Base-by-base conservation (phyloP, 1,140 invertebrate genomes). In the Dendrolimus kikuchii region DNA sequence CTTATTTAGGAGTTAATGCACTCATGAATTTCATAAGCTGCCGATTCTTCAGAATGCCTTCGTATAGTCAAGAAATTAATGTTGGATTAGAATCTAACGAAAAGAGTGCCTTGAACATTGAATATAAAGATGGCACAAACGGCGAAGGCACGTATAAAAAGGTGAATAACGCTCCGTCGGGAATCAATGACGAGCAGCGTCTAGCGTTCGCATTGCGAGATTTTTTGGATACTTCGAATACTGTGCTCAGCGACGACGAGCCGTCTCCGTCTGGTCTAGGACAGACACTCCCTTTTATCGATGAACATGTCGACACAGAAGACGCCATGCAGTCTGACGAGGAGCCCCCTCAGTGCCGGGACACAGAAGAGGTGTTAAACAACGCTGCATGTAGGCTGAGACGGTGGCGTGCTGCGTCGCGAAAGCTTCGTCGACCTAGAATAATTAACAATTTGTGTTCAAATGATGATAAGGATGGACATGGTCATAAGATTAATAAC, bases 381-480 rank as follows among this genome's bases (percentile, higher is more conserved):
- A 86, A 85, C 50, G 81, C 83, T 6, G 81, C 81, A 8, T 83
- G 80, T 53, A 68, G 83, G 7, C 53, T 85, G 38, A 67, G 83
- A 58, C 64, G 74, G 62, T 68, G 85, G 84, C 67, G 80, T 6
- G 81, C 83, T 2, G 83, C 80, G 6, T 83, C 75, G 38, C 76
- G 64, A 55, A 82, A 82, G 64, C 60, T 68, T 53, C 77, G 68
- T 40, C 73, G 65, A 53, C 84, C 61, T 45, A 74, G 67, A 8
- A 88, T 88, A 10, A 82, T 83, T 7, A 75, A 88, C 51, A 85
- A 83, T 60, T 69, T 89, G 47, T 80, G 77, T 59, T 62, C 70
- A n/a, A 69, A 64, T 49, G 81, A 80, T 42, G 77, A 79, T 8
- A 71, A 60, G 40, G 62, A 72, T 40, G 66, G 72, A 23, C 68